Conservation (phyloP, 2,888 invertebrate species). For the Coenonympha arcania region DNA sequence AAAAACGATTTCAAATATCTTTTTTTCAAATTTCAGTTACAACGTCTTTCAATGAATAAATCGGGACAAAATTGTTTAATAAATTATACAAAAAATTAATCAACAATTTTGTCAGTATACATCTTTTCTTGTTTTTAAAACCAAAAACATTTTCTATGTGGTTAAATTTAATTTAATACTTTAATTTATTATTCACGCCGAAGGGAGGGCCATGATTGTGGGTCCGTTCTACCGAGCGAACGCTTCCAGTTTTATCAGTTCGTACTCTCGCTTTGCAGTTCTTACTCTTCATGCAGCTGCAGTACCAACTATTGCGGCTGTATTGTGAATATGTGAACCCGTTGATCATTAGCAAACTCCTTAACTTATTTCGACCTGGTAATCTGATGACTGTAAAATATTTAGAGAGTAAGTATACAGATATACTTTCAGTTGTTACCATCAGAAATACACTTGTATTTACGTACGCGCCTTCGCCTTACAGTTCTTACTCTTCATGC, state of each 20-base stretch:
- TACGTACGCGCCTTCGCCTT: slow-evolving; percentile 40
- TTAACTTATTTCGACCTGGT: slow-evolving; percentile 35
- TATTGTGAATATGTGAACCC: slow-evolving; percentile 46
- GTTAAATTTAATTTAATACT: too few relatives aligned
- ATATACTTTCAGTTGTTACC: slow-evolving; percentile 31
- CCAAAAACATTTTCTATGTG: too few relatives aligned
- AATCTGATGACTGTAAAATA: slow-evolving; percentile 35
- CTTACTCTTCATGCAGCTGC: slow-evolving; percentile 40
- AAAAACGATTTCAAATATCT: too few relatives aligned
- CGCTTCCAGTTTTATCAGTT: slow-evolving; percentile 28
- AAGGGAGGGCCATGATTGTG: slow-evolving; percentile 44
- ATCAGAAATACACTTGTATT: too few relatives aligned
- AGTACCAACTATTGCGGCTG: slow-evolving; percentile 43
- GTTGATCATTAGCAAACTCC: slow-evolving; percentile 42
- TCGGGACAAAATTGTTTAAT: too few relatives aligned
- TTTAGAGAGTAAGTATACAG: neutral
- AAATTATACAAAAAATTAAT: too few relatives aligned
- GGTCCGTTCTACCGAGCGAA: slow-evolving; percentile 30
- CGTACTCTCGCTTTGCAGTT: slow-evolving; percentile 38
- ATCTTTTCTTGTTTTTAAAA: too few relatives aligned
- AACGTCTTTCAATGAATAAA: too few relatives aligned
- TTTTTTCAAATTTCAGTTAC: too few relatives aligned
- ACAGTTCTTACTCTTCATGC: slow-evolving; percentile 37
- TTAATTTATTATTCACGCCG: too few relatives aligned
- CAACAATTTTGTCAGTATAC: too few relatives aligned